Evolutionary conservation across 37 sponge, comb jelly and placozoan genomes (phyloP), one percentile per base, ranked within the genome.

Genomic region (Beroe ovata): DNA sequence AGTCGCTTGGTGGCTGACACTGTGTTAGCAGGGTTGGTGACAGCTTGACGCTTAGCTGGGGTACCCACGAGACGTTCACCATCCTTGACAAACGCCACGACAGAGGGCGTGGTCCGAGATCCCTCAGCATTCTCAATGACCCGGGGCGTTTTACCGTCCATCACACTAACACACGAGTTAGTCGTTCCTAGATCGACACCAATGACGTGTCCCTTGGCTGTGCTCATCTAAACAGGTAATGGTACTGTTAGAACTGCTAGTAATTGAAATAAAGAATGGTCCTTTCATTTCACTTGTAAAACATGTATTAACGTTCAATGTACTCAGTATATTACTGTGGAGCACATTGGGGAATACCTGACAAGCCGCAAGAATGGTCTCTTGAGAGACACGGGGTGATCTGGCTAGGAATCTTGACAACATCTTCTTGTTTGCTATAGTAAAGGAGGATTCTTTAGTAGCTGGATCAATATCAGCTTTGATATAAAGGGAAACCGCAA

Each of bases 141-240:
- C 60, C 91, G 95, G 16, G 99, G 99, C 59, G 64, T 91, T 39
- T 95, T 95, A 0, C 99, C 99, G 64, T 99, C 99, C 94, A 99
- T 96, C 35, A 96, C 94, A n/a, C 96, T 93, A 64, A 99, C 96
- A 91, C 96, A 96, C n/a, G 96, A 96, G 84, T 99, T 96, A 21
- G 99, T 99, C 8, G 99, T 99, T 16, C 99, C 99, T 2, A 99
- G 90, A 63, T 99, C 99, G 69, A 99, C 95, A 0, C 99, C 99
- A 64, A 96, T 93, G 21, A 99, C 95, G 21, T 91, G 60, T 23
- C 97, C 97, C 58, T 95, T 92, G 23, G 93, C 95, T 47, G 61
- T 89, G 84, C 54, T 42, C 84, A 77, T 77, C 84, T 77, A 38
- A 29, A 34, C 21, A n/a, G n/a, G n/a, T n/a, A n/a, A n/a, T 59